Conservation (phyloP, 1,140 invertebrate species). For the Diabrotica virgifera region DNA sequence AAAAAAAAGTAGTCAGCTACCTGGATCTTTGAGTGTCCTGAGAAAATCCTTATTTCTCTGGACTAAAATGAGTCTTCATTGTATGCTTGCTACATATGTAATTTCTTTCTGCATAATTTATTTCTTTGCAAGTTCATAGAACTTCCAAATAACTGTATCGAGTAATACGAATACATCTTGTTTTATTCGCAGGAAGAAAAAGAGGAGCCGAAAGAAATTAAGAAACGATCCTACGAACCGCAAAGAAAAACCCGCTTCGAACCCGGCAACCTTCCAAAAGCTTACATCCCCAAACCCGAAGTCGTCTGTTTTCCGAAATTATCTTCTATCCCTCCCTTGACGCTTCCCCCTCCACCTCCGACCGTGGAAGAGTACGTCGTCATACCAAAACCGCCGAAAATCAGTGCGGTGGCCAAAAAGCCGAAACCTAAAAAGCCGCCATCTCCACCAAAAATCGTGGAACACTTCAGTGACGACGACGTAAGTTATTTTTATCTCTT, state of each 20-base stretch:
- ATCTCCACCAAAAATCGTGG: constrained; percentile 21
- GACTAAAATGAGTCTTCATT: no score
- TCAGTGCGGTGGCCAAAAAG: constrained; percentile 20
- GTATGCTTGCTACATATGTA: no score
- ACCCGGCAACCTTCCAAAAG: constrained; percentile 42
- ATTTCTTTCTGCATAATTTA: no score
- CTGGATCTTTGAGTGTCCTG: no score
- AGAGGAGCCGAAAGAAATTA: constrained; percentile 40
- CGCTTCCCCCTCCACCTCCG: constrained; percentile 39
- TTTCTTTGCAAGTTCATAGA: no score
- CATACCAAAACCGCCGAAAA: constrained; percentile 26
- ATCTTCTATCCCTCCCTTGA: constrained; percentile 51
- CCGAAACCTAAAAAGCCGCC: constrained; percentile 14
- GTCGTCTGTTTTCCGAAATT: constrained; percentile 57
- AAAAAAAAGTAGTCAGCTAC: no score
- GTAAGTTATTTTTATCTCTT: not conserved
- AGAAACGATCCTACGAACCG: constrained; percentile 45
- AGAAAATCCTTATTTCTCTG: no score
- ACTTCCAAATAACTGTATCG: no score
- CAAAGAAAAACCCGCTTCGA: constrained; percentile 43
- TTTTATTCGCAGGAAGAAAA: constrained; percentile 28
- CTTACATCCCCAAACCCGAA: constrained; percentile 50
- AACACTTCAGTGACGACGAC: not conserved
- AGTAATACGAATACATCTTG: not conserved
- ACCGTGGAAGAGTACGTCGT: constrained; percentile 32